Evolutionary conservation across 2,113 vertebrate species (phyloP).

Genomic region (Nesospiza acunhae): DNA sequence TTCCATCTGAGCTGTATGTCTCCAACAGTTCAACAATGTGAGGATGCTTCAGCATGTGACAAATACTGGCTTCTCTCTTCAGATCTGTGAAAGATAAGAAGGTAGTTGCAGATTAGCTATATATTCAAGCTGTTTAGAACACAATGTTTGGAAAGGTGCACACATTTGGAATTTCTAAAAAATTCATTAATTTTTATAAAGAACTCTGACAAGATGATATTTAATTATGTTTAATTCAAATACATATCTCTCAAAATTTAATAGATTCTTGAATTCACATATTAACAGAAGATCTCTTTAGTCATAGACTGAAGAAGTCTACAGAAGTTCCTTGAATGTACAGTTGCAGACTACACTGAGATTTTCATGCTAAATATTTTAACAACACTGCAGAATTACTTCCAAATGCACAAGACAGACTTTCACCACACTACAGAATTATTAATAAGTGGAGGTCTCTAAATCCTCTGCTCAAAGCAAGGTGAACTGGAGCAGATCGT

Average conservation of each 20-base stretch:
- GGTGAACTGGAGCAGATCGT: neutral
- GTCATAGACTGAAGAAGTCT: neutral
- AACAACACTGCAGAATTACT: neutral
- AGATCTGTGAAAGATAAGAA: constrained; percentile 82
- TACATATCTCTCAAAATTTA: neutral
- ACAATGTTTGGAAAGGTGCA: neutral
- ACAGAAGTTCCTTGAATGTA: neutral
- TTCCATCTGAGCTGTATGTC: constrained; percentile 98
- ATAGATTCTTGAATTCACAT: neutral
- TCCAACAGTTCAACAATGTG: constrained; percentile 98
- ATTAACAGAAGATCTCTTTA: neutral
- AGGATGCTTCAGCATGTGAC: constrained; percentile 99
- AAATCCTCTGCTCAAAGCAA: neutral
- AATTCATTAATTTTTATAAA: neutral
- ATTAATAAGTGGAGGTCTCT: neutral
- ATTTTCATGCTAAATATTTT: neutral
- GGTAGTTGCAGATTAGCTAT: constrained; percentile 34
- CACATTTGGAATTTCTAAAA: neutral
- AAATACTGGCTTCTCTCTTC: constrained; percentile 98
- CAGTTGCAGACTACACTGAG: neutral
- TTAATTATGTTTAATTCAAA: neutral
- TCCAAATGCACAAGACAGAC: neutral
- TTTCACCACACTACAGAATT: neutral
- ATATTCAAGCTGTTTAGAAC: neutral
- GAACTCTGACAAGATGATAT: neutral